Percentiles rank a stretch among this genome's conserved stretches.
Evolutionary conservation across 2,113 vertebrate genomes (phyloP).

Genomic region (Sakesphorus luctuosus): DNA sequence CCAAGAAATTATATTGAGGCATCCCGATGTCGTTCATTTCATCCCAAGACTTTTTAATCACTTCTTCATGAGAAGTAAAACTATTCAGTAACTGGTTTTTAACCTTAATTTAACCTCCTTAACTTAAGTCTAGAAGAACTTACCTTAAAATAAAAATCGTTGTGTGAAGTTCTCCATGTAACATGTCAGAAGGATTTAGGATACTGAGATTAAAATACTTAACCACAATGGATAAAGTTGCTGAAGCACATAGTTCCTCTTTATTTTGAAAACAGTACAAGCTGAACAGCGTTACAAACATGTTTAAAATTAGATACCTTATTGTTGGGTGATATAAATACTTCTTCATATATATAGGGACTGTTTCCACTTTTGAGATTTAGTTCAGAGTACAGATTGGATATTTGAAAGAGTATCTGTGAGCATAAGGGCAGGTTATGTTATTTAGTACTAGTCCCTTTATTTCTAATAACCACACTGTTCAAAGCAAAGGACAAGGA

Average conservation of each 20-base stretch:
- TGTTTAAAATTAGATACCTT: background rate
- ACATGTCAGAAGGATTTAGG: background rate
- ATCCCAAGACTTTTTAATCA: background rate
- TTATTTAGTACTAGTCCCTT: background rate
- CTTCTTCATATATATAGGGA: background rate
- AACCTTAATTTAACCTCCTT: background rate
- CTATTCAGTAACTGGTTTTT: background rate
- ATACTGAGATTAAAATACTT: background rate
- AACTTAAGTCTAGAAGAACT: background rate
- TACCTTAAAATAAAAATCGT: background rate
- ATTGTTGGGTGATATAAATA: background rate
- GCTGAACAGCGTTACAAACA: background rate
- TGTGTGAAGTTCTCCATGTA: background rate
- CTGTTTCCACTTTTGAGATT: background rate
- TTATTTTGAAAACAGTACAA: background rate
- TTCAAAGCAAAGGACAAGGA: slow-evolving; percentile 62
- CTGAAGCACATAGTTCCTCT: background rate
- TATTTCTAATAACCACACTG: background rate
- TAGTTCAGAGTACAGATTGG: background rate
- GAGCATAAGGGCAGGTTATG: background rate
- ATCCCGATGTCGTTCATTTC: background rate
- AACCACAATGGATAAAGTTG: background rate
- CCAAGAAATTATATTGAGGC: background rate
- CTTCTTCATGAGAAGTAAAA: background rate
- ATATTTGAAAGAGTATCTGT: background rate